Evolutionary conservation across 2,888 invertebrate species (phyloP).

Genomic region (Drosophila gaucha): DNA sequence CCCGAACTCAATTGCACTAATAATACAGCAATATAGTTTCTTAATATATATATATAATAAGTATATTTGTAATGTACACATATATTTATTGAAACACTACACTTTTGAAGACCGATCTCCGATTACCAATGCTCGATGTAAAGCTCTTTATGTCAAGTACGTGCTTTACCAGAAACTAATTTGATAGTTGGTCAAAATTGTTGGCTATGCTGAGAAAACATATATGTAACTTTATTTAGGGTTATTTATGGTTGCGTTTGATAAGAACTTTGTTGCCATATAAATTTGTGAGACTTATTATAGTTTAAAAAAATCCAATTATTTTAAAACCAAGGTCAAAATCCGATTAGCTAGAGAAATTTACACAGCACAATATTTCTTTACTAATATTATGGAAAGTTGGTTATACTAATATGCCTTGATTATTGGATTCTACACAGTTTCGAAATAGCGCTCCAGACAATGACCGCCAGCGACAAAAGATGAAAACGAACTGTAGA

Average conservation of each 20-base stretch:
- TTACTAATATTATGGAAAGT: too few species aligned
- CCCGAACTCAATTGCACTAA: not conserved
- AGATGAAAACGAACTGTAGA: conserved; percentile 22
- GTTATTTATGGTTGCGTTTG: not conserved
- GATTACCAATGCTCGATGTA: conserved; percentile 20
- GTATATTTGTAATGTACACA: not conserved
- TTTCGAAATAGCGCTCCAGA: too few species aligned
- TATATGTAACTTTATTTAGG: not conserved
- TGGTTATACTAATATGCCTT: too few species aligned
- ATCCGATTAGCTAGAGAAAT: not conserved
- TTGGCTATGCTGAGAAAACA: not conserved
- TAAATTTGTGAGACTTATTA: not conserved
- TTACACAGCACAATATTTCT: too few species aligned
- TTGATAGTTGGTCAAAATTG: not conserved
- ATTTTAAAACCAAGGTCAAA: too few species aligned
- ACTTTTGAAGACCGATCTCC: not conserved
- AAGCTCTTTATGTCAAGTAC: conserved; percentile 20
- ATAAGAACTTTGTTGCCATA: too few species aligned
- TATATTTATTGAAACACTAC: not conserved
- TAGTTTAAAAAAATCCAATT: not conserved
- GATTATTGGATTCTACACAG: too few species aligned
- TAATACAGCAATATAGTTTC: not conserved
- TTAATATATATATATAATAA: not conserved
- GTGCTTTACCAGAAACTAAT: conserved; percentile 20
- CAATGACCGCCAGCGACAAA: conserved; percentile 18